Evolutionary conservation across 2,113 vertebrate species (phyloP), one percentile per base, ranked within the genome.

Genomic region (Labeo rohita): DNA sequence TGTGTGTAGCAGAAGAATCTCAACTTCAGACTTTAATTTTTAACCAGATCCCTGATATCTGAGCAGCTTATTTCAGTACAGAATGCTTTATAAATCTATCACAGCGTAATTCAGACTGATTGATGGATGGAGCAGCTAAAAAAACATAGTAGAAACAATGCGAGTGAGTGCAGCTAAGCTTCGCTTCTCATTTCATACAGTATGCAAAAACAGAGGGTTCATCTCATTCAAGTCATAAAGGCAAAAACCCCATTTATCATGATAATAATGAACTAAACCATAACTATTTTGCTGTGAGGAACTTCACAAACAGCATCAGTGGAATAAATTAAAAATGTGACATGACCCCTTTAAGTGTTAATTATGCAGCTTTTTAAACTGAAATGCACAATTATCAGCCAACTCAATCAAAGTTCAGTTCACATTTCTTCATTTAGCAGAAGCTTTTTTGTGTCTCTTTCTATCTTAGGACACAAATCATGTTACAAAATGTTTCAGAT

Each of bases 291-390:
- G 8, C 9, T 4, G 3, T 9, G 15, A 43, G 2, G 15, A 34
- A 36, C 1, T 5, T 72, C 5, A 43, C 8, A 21, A 21, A 54
- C 49, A 36, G 13, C 34, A 36, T 77, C 13, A 9, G 23, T 54
- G 49, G 49, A 77, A 52, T 18, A 9, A 34, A 9, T 10, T 2
- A 39, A 12, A 34, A 6, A 6, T 10, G 21, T 13, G 0, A 70
- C 21, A 34, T 81, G 61, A 81, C 59, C 36, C 56, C 36, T 80
- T 80, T 45, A 65, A 23, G 78, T 28, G n/a, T 21, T 70, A 13
- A 12, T 39, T 6, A 66, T 36, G 34, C 34, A 16, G 13, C 28
- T 68, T 21, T 72, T 45, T 2, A 72, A 34, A 39, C 36, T 15
- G 8, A 39, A 70, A 70, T 70, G 15, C 13, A 13, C 3, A 52